These are phyloP conservation scores for Phymanthus crucifer DNA, from an alignment of 92 coral and sea anemone species.

Conservation along the genomic window DNA sequence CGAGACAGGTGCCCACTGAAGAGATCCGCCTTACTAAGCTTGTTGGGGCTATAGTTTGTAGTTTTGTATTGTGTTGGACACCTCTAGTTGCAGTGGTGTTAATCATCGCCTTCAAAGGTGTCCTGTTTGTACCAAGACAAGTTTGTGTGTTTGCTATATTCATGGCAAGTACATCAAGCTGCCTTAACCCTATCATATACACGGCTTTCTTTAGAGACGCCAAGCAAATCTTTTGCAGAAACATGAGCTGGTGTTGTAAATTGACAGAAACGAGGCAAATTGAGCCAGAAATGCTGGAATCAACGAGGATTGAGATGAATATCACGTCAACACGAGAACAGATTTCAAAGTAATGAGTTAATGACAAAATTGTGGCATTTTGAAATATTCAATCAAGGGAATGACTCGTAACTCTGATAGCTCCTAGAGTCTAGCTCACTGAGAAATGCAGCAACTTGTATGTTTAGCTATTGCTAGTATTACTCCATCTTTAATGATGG, in stretches of 20 bases:
- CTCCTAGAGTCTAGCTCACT: no score
- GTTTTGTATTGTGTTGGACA: constrained; percentile 28
- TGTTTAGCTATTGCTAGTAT: no score
- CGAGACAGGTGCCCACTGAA: constrained; percentile 17
- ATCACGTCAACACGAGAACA: background rate
- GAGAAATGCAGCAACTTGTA: no score
- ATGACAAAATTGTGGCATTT: no score
- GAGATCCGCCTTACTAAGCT: constrained; percentile 34
- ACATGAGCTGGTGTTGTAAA: background rate
- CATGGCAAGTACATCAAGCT: constrained; percentile 28
- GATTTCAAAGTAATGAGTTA: background rate
- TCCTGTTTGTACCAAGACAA: constrained; percentile 25
- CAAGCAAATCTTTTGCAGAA: background rate
- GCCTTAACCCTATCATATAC: constrained; percentile 37
- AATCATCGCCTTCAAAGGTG: constrained; percentile 18
- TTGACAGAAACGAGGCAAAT: background rate
- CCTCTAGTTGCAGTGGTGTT: constrained; percentile 26
- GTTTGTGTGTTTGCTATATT: constrained; percentile 28
- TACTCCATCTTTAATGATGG: no score
- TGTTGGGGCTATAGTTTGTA: constrained; percentile 15
- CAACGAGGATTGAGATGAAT: background rate
- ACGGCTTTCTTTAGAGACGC: constrained; percentile 27
- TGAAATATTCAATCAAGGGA: no score
- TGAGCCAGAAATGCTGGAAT: background rate
- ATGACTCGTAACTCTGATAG: no score